These are phyloP conservation scores for Diadumene lineata DNA, from an alignment of 92 coral and sea anemone genomes.

Conservation along the genomic window DNA sequence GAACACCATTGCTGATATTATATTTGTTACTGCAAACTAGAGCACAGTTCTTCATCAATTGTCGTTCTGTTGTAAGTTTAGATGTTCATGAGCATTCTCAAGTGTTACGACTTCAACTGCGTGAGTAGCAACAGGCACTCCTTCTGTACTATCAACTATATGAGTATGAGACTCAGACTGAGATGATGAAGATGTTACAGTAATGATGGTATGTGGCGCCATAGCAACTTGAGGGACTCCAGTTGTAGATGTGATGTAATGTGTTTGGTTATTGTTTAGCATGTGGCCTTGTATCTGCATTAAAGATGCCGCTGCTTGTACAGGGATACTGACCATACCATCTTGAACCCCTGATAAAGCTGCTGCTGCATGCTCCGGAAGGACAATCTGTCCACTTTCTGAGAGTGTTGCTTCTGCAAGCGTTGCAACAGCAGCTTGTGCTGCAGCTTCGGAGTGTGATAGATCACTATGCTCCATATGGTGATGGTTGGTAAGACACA, in stretches of 20 bases:
- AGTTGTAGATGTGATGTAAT: constrained; percentile 72
- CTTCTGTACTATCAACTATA: constrained; percentile 76
- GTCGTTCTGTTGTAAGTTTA: constrained; percentile 27
- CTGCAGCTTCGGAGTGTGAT: constrained; percentile 94
- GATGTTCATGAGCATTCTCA: constrained; percentile 72
- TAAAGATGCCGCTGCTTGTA: constrained; percentile 93
- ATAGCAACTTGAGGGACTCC: constrained; percentile 95
- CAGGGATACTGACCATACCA: constrained; percentile 94
- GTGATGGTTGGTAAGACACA: constrained; percentile 67
- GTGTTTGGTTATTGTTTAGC: constrained; percentile 70
- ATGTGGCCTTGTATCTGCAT: constrained; percentile 93
- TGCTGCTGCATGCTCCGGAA: constrained; percentile 97
- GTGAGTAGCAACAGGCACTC: constrained; percentile 97
- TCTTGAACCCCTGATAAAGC: constrained; percentile 88
- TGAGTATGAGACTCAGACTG: constrained; percentile 73
- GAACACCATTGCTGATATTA: not conserved
- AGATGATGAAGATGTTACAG: constrained; percentile 76
- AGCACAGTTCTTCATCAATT: not conserved
- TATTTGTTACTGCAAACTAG: too few relatives aligned
- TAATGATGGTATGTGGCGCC: constrained; percentile 97
- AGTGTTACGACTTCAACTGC: constrained; percentile 99
- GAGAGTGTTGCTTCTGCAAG: constrained; percentile 98
- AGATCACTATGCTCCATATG: constrained; percentile 89
- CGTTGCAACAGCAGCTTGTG: constrained; percentile 99
- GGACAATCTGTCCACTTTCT: constrained; percentile 98